A percentile compares a stretch with the other conserved stretches of the same genome.
Evolutionary conservation across 2,113 vertebrate species (phyloP).

Genomic region (Cyanoramphus novaezelandiae): DNA sequence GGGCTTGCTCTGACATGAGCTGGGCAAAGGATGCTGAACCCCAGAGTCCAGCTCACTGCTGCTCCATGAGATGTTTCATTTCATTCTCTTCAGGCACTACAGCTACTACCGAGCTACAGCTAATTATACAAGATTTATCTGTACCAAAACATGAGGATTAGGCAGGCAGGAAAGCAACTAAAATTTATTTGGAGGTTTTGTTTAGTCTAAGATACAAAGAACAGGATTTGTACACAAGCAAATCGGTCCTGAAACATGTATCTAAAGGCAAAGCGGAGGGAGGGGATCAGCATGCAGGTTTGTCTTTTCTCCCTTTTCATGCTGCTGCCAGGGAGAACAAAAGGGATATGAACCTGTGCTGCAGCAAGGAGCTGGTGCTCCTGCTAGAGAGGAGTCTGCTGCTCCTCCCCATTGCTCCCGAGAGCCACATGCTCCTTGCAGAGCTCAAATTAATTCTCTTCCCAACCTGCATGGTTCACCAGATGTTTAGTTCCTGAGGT

Average conservation of each 20-base stretch:
- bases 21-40: neutral
- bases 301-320: constrained; percentile 21
- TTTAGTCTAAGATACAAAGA: constrained; percentile 69
- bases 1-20: neutral
- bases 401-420: neutral
- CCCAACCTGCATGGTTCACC: neutral
- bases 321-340: neutral
- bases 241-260: constrained; percentile 58
- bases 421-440: neutral
- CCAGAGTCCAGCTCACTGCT: neutral
- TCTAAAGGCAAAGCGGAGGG: neutral
- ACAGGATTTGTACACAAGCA: constrained; percentile 42
- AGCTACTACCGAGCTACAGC: constrained; percentile 57
- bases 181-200: constrained; percentile 65
- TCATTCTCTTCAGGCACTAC: constrained; percentile 42
- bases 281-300: neutral
- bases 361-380: neutral
- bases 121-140: constrained; percentile 80
- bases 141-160: constrained; percentile 70
- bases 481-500: neutral
- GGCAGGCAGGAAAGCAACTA: constrained; percentile 49
- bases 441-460: neutral
- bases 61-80: constrained; percentile 25
- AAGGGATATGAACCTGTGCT: neutral
- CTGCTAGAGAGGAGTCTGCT: neutral